phyloP scores from a whole-genome alignment of 2,888 invertebrate species.

The Meganola albula region DNA sequence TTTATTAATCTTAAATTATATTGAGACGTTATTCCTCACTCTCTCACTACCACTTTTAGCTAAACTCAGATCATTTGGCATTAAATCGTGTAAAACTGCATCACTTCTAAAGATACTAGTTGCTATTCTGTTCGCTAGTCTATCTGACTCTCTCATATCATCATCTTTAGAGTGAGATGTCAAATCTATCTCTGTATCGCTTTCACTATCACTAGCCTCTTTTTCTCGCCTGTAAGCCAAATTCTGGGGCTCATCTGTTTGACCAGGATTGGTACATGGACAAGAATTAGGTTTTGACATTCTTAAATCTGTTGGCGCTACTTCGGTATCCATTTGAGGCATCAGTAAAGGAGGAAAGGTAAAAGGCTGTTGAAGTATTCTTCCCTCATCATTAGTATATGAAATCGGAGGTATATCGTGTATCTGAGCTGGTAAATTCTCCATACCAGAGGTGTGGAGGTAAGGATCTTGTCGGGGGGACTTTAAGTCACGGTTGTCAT shows the following conservation, averaged over 20 bases:
- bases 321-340: constrained; percentile 50
- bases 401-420: constrained; percentile 54
- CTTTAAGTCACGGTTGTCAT: constrained; percentile 54
- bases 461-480: constrained; percentile 59
- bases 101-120: constrained; percentile 67
- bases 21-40: constrained; percentile 48
- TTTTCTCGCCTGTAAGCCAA: constrained; percentile 54
- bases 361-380: constrained; percentile 56
- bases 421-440: constrained; percentile 36
- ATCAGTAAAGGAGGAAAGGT: constrained; percentile 57
- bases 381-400: constrained; percentile 50
- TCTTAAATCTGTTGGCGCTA: constrained; percentile 63
- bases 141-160: constrained; percentile 62
- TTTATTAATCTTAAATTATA: no score
- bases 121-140: constrained; percentile 62
- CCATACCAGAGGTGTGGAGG: constrained; percentile 48
- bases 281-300: constrained; percentile 53
- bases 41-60: constrained; percentile 49
- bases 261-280: constrained; percentile 41
- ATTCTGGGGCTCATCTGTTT: constrained; percentile 57
- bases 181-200: constrained; percentile 70
- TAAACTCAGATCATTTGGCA: constrained; percentile 71
- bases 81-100: constrained; percentile 63
- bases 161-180: constrained; percentile 74
- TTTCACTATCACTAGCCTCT: constrained; percentile 58